Base-by-base conservation (phyloP, 2,888 invertebrate genomes). In the Xestia rhomboidea region DNA sequence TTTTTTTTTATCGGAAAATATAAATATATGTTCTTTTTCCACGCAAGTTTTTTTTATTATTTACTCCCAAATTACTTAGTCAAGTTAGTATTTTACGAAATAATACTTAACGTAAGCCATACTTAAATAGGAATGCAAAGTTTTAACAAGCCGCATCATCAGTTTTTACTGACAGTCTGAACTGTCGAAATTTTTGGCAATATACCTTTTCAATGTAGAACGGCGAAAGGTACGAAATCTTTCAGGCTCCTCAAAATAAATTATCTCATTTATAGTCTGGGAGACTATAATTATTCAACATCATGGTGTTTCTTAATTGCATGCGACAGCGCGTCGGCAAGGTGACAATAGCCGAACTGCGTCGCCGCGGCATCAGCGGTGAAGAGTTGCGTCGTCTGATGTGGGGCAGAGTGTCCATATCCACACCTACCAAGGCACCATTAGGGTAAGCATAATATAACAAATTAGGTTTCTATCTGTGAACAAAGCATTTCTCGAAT, bases 371-470 rank as follows among this genome's bases (percentile, higher is more conserved):
- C 51, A 98, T 99, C 97, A 98, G 98, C 10, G 99, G 99, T 0
- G 99, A 99, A 93, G 98, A 98, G 92, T 97, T 99, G 94, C 97
- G 99, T 10, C 97, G 98, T 67, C 96, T 99, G 62, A 99, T 99
- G 99, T 99, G 99, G 99, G 99, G 99, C 24, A 97, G 99, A 46
- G 98, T 98, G 51, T 98, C 98, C 0, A 98, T 99, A 86, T 98
- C 98, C 15, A 98, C 99, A 7, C 99, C 99, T 0, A 97, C 98
- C 24, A 98, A 98, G 95, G 97, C 97, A 5, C 97, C 97, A 4
- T 76, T 91, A 62, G 72, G 77, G 87, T 86, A 15, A 76, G 80
- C 64, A 34, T 21, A 34, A 5, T 21, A 30, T 21, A 21, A 60
- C 2, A 60, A 30, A 7, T 57, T 30, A 51, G 57, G 4, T 30